phyloP scores from a whole-genome alignment of 1,140 invertebrate genomes.

The Yoshiicerus persimilis region DNA sequence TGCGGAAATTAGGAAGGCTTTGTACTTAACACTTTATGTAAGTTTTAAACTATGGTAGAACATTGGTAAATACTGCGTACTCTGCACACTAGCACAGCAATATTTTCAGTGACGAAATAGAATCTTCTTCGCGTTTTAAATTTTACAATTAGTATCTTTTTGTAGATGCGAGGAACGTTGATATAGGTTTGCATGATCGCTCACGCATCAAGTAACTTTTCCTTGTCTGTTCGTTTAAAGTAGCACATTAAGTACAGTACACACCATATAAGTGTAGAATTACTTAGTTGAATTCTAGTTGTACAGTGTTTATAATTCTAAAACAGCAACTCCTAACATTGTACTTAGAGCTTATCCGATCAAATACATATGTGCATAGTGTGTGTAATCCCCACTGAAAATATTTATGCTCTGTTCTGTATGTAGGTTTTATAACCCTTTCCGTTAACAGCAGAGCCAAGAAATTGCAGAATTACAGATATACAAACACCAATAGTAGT shows the following conservation, averaged over 20 bases:
- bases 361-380: background rate
- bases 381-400: background rate
- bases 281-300: background rate
- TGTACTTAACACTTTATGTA: background rate
- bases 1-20: background rate
- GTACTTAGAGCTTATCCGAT: background rate
- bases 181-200: constrained; percentile 15
- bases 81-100: background rate
- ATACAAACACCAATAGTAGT: background rate
- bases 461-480: background rate
- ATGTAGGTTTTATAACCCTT: background rate
- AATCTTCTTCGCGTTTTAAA: background rate
- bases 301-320: background rate
- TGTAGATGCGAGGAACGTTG: background rate
- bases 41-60: too few relatives aligned
- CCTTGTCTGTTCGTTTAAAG: background rate
- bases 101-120: background rate
- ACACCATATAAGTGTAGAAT: too few relatives aligned
- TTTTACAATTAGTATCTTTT: background rate
- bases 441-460: background rate
- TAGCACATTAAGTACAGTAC: background rate
- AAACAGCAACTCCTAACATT: background rate
- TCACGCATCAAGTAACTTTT: background rate
- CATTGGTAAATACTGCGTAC: background rate
- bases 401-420: background rate